Evolutionary conservation across 2,113 vertebrate species (phyloP).

Genomic region (Balaeniceps rex): DNA sequence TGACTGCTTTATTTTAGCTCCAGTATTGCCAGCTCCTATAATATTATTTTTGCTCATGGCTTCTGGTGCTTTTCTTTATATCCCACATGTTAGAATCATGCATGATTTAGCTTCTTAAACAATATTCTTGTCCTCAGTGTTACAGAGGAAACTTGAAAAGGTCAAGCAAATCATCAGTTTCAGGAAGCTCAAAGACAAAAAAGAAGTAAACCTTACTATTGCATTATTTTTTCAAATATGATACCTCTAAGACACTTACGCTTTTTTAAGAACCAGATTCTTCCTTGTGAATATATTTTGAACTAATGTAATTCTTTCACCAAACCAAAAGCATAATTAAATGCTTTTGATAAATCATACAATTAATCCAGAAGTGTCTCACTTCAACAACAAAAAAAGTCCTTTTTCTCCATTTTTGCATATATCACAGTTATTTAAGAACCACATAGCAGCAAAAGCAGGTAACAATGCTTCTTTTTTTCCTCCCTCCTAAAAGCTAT

Average conservation of each 20-base stretch:
- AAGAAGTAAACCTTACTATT: neutral
- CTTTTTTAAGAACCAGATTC: neutral
- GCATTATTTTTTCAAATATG: neutral
- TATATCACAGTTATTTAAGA: neutral
- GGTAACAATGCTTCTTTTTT: neutral
- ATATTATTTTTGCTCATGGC: neutral
- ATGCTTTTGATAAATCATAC: neutral
- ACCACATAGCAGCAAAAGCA: neutral
- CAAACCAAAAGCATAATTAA: neutral
- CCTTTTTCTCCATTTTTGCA: neutral
- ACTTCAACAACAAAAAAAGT: neutral
- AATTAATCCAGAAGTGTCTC: neutral
- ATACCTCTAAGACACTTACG: neutral
- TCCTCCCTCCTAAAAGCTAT: neutral
- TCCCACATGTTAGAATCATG: neutral
- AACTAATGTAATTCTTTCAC: neutral
- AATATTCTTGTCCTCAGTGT: neutral
- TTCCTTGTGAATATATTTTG: neutral
- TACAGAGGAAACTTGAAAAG: neutral
- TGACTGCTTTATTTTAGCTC: neutral
- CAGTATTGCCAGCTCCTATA: neutral
- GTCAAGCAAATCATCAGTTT: neutral
- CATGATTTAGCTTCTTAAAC: neutral
- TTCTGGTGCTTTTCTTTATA: neutral
- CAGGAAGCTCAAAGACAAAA: neutral